Evolutionary conservation across 2,797 vertebrate genomes (phyloP).

Genomic region (Pangasius larnaudii): DNA sequence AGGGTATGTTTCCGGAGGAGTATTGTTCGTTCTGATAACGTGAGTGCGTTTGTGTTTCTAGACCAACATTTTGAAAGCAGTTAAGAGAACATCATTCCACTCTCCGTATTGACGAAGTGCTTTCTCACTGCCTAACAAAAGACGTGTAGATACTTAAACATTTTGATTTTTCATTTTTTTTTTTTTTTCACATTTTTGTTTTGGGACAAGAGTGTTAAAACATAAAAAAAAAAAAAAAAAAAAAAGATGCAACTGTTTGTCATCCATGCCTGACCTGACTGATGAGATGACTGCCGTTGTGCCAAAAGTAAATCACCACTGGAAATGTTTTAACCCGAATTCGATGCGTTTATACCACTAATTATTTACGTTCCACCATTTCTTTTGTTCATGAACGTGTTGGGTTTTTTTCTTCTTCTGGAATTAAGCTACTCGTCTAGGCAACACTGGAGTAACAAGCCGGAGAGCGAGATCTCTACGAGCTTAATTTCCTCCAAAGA

Average conservation of each 20-base stretch:
- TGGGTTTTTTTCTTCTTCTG: slow-evolving; percentile 57
- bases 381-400: slow-evolving; percentile 68
- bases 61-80: slow-evolving; percentile 71
- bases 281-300: slow-evolving; percentile 68
- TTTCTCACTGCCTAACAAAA: slow-evolving; percentile 99
- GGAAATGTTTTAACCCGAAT: slow-evolving; percentile 66
- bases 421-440: slow-evolving; percentile 67
- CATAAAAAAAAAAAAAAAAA: slow-evolving; percentile 68
- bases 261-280: slow-evolving; percentile 78
- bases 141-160: slow-evolving; percentile 93
- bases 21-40: slow-evolving; percentile 88
- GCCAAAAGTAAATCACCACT: slow-evolving; percentile 75
- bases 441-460: slow-evolving; percentile 68
- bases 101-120: slow-evolving; percentile 89
- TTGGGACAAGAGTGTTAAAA: slow-evolving; percentile 85
- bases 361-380: slow-evolving; percentile 71
- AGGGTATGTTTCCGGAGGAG: slow-evolving; percentile 78
- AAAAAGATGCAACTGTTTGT: slow-evolving; percentile 83
- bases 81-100: slow-evolving; percentile 84
- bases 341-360: slow-evolving; percentile 64
- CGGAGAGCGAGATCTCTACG: slow-evolving; percentile 68
- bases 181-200: slow-evolving; percentile 69
- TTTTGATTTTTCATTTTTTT: slow-evolving; percentile 61
- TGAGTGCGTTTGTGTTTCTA: slow-evolving; percentile 81
- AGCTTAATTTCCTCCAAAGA: slow-evolving; percentile 73